A percentile compares a stretch with the other conserved stretches of the same genome.
phyloP scores from a whole-genome alignment of 2,888 invertebrate species.

The Philereme vetulata region DNA sequence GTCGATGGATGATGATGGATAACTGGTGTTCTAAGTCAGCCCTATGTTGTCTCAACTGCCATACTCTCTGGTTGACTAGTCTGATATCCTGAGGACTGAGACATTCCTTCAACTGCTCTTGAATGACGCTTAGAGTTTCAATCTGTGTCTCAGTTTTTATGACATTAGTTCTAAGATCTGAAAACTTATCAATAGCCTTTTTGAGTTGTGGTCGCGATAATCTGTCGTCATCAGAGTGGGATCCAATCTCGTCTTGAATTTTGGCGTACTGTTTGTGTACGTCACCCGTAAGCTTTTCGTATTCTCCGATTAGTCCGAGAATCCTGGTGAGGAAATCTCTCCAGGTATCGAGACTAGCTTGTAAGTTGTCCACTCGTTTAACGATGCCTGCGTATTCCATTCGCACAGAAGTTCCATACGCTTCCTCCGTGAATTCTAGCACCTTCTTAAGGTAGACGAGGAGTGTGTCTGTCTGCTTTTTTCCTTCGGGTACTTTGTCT shows the following conservation, averaged over 20 bases:
- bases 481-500: conserved; percentile 87
- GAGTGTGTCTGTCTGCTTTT: conserved; percentile 85
- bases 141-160: conserved; percentile 85
- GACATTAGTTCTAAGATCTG: conserved; percentile 84
- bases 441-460: conserved; percentile 86
- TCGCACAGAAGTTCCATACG: conserved; percentile 89
- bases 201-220: conserved; percentile 85
- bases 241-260: conserved; percentile 84
- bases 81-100: conserved; percentile 93
- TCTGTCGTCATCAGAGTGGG: conserved; percentile 81
- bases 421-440: conserved; percentile 89
- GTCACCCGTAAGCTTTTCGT: conserved; percentile 85
- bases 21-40: conserved; percentile 92
- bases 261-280: conserved; percentile 86
- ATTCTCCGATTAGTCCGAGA: conserved; percentile 84
- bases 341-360: conserved; percentile 93
- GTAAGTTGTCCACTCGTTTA: conserved; percentile 90
- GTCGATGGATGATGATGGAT: conserved; percentile 86
- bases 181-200: conserved; percentile 85
- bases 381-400: conserved; percentile 91
- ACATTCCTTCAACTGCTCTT: conserved; percentile 93
- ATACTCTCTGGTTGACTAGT: conserved; percentile 89
- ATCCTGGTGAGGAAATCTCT: conserved; percentile 88
- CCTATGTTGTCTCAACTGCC: conserved; percentile 91
- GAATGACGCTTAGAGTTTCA: conserved; percentile 88